Base-by-base conservation (phyloP, 2,797 vertebrate genomes). In the Catostomus latipinnis region DNA sequence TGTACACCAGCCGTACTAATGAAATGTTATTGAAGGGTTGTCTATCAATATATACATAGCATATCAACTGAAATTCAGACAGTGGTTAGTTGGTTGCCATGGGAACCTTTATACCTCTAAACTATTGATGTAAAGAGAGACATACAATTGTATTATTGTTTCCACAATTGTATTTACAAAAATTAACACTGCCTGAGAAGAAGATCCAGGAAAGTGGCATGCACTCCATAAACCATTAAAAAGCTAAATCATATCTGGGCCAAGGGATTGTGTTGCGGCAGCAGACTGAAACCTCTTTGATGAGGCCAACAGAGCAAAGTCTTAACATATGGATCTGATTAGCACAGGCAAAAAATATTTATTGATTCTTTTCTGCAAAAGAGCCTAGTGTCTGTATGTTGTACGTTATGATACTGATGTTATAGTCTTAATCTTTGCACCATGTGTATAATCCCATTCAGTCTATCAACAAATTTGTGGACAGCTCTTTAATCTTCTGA, bases 311-410 rank as follows among this genome's bases (percentile, higher is more conserved):
- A 5, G 78, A 48, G 9, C 45, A 60, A 78, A 80, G 12, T 66
- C 75, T 52, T 7, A 67, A 76, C 87, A 87, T 78, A 12, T 89
- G 89, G 89, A 54, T 69, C 34, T 82, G 56, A 86, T 90, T 87
- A 83, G 8, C 67, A 54, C 63, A 57, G 45, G 73, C 48, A 9
- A 50, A 63, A 66, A 66, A 57, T 6, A 72, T 65, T 71, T n/a
- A 65, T 79, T 71, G 58, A 79, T 79, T 79, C 45, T 72, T 79
- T 66, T 66, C 52, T 66, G 52, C 5, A 12, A 2, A 22, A 14
- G 16, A 6, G 34, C 48, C 76, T 22, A 13, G 14, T 16, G 69
- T 74, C 63, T 46, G 43, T 74, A 54, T 65, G 52, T 34, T 12
- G 11, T 34, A 52, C 87, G 78, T 85, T 84, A 66, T 84, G 80